These are phyloP conservation scores for Merops nubicus DNA, from an alignment of 2,113 vertebrate species.

Conservation along the genomic window DNA sequence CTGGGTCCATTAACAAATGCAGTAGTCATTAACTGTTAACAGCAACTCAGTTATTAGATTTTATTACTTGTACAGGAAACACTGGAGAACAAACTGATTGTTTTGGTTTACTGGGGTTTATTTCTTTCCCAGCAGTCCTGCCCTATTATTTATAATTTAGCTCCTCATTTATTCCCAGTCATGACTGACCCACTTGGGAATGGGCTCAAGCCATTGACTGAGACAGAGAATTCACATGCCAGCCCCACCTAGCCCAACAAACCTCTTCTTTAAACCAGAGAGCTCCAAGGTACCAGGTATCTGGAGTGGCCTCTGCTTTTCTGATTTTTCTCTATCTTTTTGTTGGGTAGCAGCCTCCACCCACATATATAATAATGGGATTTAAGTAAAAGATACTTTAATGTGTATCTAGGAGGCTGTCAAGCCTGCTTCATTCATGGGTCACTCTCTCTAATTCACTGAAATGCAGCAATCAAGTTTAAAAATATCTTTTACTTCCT, in stretches of 20 bases:
- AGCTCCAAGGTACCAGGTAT: background rate
- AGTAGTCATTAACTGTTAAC: conserved; percentile 67
- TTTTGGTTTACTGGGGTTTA: conserved; percentile 23
- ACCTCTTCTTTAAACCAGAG: background rate
- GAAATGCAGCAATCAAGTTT: background rate
- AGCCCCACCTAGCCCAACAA: background rate
- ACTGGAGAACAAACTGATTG: conserved; percentile 47
- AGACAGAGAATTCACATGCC: background rate
- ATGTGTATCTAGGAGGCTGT: background rate
- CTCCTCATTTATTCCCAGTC: background rate
- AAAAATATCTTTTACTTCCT: background rate
- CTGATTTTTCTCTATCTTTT: background rate
- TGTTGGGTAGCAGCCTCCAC: background rate
- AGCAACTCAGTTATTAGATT: conserved; percentile 60
- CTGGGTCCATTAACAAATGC: conserved; percentile 66
- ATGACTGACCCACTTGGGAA: background rate
- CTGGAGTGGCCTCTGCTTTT: background rate
- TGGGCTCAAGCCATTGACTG: background rate
- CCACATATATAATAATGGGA: background rate
- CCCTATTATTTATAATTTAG: conserved; percentile 45
- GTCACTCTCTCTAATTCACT: background rate
- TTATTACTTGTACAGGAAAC: conserved; percentile 59
- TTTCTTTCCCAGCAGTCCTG: conserved; percentile 41
- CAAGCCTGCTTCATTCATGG: background rate
- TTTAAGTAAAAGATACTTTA: background rate